These are phyloP conservation scores for Spermophilus dauricus DNA, from an alignment of 2,113 vertebrate genomes.

Conservation along the genomic window DNA sequence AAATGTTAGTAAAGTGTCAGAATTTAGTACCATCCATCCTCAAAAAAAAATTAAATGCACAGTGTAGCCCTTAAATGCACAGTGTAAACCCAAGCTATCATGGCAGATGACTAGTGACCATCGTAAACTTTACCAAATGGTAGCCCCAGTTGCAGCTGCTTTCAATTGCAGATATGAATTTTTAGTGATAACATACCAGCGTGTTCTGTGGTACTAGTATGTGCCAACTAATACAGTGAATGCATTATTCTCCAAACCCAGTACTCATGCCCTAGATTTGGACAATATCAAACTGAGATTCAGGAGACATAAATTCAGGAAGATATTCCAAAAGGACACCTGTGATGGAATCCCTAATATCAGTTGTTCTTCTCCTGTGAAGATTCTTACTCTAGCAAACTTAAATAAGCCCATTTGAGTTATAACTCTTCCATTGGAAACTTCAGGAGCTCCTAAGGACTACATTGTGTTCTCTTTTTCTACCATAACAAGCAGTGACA, in stretches of 20 bases:
- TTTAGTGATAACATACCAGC: not conserved
- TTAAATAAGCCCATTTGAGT: not conserved
- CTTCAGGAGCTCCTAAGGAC: not conserved
- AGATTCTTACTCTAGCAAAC: not conserved
- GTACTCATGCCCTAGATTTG: not conserved
- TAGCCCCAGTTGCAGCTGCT: not conserved
- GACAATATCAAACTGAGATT: not conserved
- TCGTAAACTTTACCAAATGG: not conserved
- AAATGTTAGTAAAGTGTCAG: not conserved
- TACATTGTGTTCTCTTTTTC: not conserved
- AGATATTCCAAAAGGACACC: not conserved
- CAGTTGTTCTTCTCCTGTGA: not conserved
- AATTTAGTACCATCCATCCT: not conserved
- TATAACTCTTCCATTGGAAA: not conserved
- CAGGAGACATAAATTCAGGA: not conserved
- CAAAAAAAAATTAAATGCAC: not conserved
- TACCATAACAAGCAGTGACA: too few species aligned
- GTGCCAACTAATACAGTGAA: not conserved
- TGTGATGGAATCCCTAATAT: not conserved
- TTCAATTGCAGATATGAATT: not conserved
- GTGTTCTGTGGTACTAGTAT: not conserved
- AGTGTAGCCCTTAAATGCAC: not conserved
- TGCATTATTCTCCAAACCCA: not conserved
- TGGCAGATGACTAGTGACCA: not conserved
- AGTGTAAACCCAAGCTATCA: not conserved